These are phyloP conservation scores for Chirona hameri DNA, from an alignment of 2,888 invertebrate genomes.

Conservation along the genomic window DNA sequence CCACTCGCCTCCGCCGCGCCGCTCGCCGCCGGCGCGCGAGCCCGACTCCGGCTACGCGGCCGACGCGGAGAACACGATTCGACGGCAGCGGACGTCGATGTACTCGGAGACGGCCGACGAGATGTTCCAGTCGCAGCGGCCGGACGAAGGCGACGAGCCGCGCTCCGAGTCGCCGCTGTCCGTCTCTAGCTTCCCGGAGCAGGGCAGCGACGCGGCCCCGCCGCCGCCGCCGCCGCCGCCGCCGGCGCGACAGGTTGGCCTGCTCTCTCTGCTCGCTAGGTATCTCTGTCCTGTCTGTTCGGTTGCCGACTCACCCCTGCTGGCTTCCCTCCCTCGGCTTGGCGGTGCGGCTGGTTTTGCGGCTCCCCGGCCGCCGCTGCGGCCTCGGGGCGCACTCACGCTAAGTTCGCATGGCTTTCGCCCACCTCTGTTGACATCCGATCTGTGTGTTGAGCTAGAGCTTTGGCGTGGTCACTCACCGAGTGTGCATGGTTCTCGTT, in stretches of 20 bases:
- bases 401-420: neutral
- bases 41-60: slow-evolving; percentile 8
- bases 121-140: slow-evolving; percentile 14
- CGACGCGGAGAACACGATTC: slow-evolving; percentile 11
- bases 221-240: no score
- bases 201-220: neutral
- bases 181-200: neutral
- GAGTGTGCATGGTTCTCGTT: neutral
- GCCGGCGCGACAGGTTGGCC: neutral
- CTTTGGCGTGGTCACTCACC: neutral
- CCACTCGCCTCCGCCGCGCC: neutral
- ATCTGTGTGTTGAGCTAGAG: neutral
- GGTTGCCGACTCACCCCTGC: neutral
- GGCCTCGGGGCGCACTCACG: neutral
- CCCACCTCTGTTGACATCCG: neutral
- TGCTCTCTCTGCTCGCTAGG: slow-evolving; percentile 25
- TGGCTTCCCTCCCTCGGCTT: neutral
- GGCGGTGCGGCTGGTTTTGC: neutral
- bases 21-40: neutral
- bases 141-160: neutral
- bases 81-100: neutral
- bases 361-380: neutral
- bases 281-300: slow-evolving; percentile 27
- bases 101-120: slow-evolving; percentile 1
- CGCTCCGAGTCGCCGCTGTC: slow-evolving; percentile 12